A percentile compares a stretch with the other conserved stretches of the same genome.
phyloP scores from a whole-genome alignment of 1,140 invertebrate genomes.

The Babylonia areolata region DNA sequence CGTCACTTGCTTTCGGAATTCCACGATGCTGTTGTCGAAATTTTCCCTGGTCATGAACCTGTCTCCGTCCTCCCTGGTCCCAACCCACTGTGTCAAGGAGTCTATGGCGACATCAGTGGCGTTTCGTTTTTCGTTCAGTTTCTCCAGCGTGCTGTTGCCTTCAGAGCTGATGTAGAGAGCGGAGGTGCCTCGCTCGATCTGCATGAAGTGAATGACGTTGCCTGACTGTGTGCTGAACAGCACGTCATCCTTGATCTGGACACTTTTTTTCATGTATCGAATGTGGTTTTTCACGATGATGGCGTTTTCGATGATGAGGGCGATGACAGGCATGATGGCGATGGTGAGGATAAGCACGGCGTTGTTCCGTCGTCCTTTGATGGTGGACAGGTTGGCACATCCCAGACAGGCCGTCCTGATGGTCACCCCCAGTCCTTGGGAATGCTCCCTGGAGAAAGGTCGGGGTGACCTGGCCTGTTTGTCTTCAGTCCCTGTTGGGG shows the following conservation, averaged over 20 bases:
- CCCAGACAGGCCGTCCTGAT: background rate
- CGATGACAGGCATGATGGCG: slow-evolving; percentile 43
- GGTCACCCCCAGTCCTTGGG: background rate
- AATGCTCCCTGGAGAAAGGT: slow-evolving; percentile 81
- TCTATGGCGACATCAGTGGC: slow-evolving; percentile 14
- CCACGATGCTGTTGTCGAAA: slow-evolving; percentile 39
- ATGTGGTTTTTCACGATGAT: slow-evolving; percentile 34
- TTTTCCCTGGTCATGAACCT: slow-evolving; percentile 25
- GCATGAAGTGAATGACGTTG: slow-evolving; percentile 54
- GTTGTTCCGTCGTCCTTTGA: slow-evolving; percentile 47
- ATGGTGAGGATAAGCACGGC: slow-evolving; percentile 46
- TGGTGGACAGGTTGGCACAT: slow-evolving; percentile 44
- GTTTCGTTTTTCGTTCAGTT: background rate
- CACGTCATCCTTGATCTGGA: slow-evolving; percentile 27
- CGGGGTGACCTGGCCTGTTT: slow-evolving; percentile 81
- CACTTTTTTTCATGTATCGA: background rate
- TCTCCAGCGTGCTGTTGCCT: slow-evolving; percentile 1
- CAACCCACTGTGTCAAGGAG: slow-evolving; percentile 10
- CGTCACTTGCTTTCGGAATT: slow-evolving; percentile 23
- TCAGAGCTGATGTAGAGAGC: slow-evolving; percentile 56
- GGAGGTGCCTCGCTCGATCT: slow-evolving; percentile 60
- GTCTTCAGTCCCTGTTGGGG: too few relatives aligned
- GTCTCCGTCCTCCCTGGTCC: background rate
- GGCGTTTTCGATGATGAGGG: slow-evolving; percentile 50
- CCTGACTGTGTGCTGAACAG: slow-evolving; percentile 53